These are phyloP conservation scores for Pyralis farinalis DNA, from an alignment of 2,888 invertebrate species.

Conservation along the genomic window DNA sequence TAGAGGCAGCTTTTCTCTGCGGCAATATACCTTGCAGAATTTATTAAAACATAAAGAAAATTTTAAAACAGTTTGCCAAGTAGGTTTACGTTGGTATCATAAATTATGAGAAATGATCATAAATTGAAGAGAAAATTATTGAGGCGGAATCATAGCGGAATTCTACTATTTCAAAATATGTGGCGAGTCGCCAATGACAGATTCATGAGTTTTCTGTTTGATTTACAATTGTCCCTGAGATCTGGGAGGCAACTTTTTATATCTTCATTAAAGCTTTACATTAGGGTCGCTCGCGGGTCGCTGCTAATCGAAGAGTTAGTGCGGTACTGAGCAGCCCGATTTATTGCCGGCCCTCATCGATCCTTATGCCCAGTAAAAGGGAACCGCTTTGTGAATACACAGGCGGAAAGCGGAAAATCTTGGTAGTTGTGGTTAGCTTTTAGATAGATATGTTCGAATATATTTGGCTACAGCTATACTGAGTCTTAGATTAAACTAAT, in stretches of 20 bases:
- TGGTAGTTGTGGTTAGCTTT: constrained; percentile 18
- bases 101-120: neutral
- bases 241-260: neutral
- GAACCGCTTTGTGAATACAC: neutral
- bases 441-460: constrained; percentile 27
- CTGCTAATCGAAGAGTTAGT: constrained; percentile 5
- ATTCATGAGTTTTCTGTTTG: neutral
- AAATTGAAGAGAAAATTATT: neutral
- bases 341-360: constrained; percentile 7
- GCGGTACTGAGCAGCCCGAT: constrained; percentile 1
- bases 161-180: neutral
- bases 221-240: neutral
- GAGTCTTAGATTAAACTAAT: too few relatives aligned
- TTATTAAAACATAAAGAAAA: neutral
- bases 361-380: constrained; percentile 2
- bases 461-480: too few relatives aligned
- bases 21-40: neutral
- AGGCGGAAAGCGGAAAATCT: neutral
- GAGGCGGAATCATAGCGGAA: neutral
- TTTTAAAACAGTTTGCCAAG: neutral
- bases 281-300: constrained; percentile 4
- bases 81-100: too few relatives aligned
- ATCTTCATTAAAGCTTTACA: constrained; percentile 3
- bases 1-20: neutral
- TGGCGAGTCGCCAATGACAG: neutral